A percentile compares a stretch with the other conserved stretches of the same genome.
Evolutionary conservation across 2,113 vertebrate genomes (phyloP).

Genomic region (Anolis carolinensis): DNA sequence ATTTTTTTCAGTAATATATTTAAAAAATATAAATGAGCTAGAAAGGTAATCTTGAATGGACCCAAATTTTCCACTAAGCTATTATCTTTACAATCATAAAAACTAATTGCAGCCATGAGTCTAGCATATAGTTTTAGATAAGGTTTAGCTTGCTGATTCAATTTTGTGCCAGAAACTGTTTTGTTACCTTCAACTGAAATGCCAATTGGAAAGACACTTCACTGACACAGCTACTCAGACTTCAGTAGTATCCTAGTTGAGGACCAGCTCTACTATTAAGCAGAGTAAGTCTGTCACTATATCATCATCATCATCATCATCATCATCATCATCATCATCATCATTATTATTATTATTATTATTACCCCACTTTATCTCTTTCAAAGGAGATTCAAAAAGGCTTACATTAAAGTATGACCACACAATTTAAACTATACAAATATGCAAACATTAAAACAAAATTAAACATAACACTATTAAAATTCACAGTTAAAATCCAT

Average conservation of each 20-base stretch:
- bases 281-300: not conserved
- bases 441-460: no score
- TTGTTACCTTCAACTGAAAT: not conserved
- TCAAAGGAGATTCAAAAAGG: no score
- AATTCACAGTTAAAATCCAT: no score
- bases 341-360: no score
- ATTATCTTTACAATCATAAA: not conserved
- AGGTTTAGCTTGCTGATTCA: not conserved
- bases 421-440: no score
- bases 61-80: not conserved
- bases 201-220: not conserved
- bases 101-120: not conserved
- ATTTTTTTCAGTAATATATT: not conserved
- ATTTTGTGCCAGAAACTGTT: not conserved
- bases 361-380: no score
- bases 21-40: not conserved
- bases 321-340: no score
- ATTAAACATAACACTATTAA: no score
- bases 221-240: not conserved
- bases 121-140: not conserved
- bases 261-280: not conserved
- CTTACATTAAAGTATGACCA: no score
- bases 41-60: not conserved
- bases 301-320: not conserved
- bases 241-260: not conserved